Conservation (phyloP, 2,113 vertebrate genomes). For the Peromyscus polionotus region DNA sequence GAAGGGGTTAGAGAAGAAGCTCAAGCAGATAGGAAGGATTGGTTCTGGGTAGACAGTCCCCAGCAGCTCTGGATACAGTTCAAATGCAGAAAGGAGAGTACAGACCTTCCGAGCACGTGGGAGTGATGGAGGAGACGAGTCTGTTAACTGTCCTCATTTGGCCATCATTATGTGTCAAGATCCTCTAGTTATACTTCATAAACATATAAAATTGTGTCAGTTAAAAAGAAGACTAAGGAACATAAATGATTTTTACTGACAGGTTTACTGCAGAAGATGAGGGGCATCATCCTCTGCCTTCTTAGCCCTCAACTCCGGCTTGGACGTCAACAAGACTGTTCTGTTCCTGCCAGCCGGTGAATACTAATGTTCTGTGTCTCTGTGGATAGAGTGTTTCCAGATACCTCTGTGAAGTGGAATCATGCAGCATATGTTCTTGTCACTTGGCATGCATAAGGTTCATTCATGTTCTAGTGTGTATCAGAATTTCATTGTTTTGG, state of each 20-base stretch:
- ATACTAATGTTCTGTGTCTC: neutral
- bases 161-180: neutral
- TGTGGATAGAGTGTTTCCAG: neutral
- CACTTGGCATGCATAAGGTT: neutral
- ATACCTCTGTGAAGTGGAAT: neutral
- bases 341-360: neutral
- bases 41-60: neutral
- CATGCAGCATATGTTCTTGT: neutral
- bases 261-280: neutral
- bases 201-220: neutral
- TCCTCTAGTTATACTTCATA: neutral
- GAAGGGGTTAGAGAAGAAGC: neutral
- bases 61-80: neutral
- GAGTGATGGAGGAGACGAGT: neutral
- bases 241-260: neutral
- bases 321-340: constrained; percentile 38
- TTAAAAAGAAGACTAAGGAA: neutral
- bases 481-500: constrained; percentile 7
- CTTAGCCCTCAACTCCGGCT: neutral
- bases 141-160: neutral
- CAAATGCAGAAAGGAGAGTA: neutral
- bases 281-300: neutral
- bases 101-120: neutral
- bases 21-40: neutral
- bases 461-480: neutral